phyloP scores from a whole-genome alignment of 1,140 invertebrate species.

The Bombus waltoni region DNA sequence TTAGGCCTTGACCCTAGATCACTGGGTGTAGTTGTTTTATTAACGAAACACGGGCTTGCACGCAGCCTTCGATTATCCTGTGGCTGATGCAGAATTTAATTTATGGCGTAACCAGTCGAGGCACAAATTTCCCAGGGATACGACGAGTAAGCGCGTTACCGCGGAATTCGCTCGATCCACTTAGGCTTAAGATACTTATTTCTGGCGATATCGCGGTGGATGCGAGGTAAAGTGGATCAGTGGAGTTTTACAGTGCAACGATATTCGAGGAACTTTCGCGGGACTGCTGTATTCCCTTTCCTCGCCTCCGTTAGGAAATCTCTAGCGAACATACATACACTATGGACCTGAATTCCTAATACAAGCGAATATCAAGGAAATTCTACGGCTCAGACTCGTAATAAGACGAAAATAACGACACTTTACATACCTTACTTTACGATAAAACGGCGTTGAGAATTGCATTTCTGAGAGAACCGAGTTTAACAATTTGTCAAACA shows the following conservation, averaged over 20 bases:
- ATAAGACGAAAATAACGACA: no score
- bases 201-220: constrained; percentile 23
- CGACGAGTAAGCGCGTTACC: constrained; percentile 23
- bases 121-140: not conserved
- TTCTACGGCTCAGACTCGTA: no score
- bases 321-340: not conserved
- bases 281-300: not conserved
- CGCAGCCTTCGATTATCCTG: not conserved
- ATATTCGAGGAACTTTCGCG: constrained; percentile 23
- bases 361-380: no score
- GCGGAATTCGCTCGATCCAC: constrained; percentile 45
- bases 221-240: constrained; percentile 42
- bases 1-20: no score
- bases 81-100: constrained; percentile 4
- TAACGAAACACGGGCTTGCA: not conserved
- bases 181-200: constrained; percentile 38
- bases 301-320: not conserved
- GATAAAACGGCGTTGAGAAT: no score
- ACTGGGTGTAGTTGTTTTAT: not conserved
- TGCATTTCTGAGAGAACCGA: no score
- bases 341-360: no score
- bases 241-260: constrained; percentile 24
- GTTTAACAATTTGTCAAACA: no score
- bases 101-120: not conserved
- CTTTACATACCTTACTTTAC: no score